A percentile compares a stretch with the other conserved stretches of the same genome.
Conservation (phyloP, 2,797 vertebrate genomes). For the Morelia viridis region DNA sequence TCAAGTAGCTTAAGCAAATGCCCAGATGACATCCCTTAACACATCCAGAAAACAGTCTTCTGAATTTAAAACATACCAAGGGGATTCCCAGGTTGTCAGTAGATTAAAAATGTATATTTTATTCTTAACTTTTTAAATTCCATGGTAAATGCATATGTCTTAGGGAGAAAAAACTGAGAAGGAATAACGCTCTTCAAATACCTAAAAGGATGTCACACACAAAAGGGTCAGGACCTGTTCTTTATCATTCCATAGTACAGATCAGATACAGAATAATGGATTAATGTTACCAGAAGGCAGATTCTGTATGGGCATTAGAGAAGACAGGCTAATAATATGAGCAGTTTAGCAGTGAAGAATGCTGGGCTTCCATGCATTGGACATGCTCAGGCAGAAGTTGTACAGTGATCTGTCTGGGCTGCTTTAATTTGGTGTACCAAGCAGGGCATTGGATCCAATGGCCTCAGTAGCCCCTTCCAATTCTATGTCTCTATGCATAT, state of each 20-base stretch:
- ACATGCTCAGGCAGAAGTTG: background rate
- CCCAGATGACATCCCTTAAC: background rate
- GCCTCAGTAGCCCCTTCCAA: background rate
- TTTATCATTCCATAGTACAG: background rate
- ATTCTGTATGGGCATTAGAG: background rate
- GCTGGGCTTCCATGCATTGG: background rate
- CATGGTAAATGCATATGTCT: background rate
- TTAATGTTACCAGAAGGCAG: background rate
- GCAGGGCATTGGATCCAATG: background rate
- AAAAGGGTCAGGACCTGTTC: background rate
- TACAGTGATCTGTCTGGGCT: background rate
- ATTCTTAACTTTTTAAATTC: conserved; percentile 6
- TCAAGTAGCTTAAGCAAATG: background rate
- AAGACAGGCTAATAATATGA: background rate
- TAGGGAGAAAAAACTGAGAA: background rate
- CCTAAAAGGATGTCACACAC: background rate
- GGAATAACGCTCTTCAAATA: background rate
- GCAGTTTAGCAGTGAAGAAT: background rate
- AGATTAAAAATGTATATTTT: background rate
- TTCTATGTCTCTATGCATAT: background rate
- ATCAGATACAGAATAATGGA: background rate
- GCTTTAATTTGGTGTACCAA: background rate
- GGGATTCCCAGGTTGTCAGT: background rate
- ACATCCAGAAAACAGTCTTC: background rate
- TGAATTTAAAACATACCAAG: background rate